These are phyloP conservation scores for Heteronetta atricapilla DNA, from an alignment of 2,113 vertebrate genomes.

Conservation along the genomic window DNA sequence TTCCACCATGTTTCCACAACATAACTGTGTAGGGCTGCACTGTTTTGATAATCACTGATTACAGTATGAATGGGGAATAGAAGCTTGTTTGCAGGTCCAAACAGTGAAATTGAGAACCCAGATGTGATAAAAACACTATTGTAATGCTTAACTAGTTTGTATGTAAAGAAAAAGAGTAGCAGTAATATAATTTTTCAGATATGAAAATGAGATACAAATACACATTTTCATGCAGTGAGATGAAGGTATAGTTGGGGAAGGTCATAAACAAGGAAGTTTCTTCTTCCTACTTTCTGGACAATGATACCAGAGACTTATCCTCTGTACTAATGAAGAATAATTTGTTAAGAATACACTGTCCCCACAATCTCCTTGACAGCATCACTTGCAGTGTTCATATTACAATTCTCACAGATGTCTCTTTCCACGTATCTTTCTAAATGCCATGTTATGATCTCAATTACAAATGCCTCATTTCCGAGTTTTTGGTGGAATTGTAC, in stretches of 20 bases:
- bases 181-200: neutral
- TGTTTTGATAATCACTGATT: neutral
- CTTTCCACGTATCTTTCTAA: neutral
- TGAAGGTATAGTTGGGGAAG: neutral
- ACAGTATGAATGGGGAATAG: neutral
- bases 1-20: neutral
- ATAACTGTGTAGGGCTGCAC: accelerated
- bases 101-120: neutral
- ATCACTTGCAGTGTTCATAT: neutral
- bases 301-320: neutral
- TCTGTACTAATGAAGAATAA: neutral
- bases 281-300: neutral
- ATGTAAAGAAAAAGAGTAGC: neutral
- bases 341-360: neutral
- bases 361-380: neutral
- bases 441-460: neutral
- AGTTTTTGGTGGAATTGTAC: neutral
- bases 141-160: neutral
- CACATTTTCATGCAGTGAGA: neutral
- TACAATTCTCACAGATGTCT: neutral
- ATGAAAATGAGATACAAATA: neutral
- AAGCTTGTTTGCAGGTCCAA: neutral
- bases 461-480: neutral
- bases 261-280: neutral
- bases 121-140: neutral